phyloP scores from a whole-genome alignment of 1,140 invertebrate genomes.

The Mamestra configurata region DNA sequence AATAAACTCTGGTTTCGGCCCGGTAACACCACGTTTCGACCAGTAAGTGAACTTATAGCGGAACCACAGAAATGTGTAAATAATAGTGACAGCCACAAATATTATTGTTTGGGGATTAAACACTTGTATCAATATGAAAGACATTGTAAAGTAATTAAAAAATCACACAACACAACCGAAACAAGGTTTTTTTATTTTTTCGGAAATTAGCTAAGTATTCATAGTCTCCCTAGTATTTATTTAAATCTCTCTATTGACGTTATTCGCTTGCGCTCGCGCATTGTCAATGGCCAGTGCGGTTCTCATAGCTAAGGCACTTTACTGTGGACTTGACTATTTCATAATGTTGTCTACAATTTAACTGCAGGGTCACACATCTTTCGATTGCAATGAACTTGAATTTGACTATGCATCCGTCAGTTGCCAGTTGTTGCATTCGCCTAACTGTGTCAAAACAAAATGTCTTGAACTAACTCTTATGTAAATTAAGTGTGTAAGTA shows the following conservation, averaged over 20 bases:
- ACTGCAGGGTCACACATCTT: slow-evolving; percentile 47
- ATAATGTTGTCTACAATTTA: slow-evolving; percentile 29
- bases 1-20: slow-evolving; percentile 79
- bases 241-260: slow-evolving; percentile 16
- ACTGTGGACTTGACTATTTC: slow-evolving; percentile 49
- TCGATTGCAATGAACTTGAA: slow-evolving; percentile 37
- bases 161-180: not conserved
- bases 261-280: slow-evolving; percentile 16
- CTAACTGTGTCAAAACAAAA: not conserved
- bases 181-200: not conserved
- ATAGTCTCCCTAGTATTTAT: not conserved
- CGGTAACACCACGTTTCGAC: slow-evolving; percentile 75
- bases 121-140: slow-evolving; percentile 44
- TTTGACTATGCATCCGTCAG: not conserved
- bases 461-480: not conserved
- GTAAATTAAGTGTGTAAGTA: not conserved
- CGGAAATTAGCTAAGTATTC: not conserved
- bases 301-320: slow-evolving; percentile 14
- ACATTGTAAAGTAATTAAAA: slow-evolving; percentile 20
- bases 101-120: slow-evolving; percentile 23
- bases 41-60: slow-evolving; percentile 82
- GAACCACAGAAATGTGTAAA: slow-evolving; percentile 78
- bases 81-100: slow-evolving; percentile 47
- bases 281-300: not conserved
- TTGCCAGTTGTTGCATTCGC: not conserved